Conservation (phyloP, 2,797 vertebrate species). For the Onychomys torridus region DNA sequence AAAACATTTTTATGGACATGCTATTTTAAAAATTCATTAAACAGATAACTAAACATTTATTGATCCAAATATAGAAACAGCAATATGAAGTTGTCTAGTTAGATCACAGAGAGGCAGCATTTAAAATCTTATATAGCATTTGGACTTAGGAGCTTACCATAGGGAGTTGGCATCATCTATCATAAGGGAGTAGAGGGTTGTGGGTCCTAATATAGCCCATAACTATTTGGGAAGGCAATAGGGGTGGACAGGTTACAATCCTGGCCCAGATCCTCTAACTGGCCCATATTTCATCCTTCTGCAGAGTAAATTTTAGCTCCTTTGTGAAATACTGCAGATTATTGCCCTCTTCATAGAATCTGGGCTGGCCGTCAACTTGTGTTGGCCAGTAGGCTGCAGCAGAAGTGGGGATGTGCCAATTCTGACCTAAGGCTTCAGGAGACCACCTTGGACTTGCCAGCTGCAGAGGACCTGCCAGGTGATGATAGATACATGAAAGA, state of each 20-base stretch:
- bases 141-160: not conserved
- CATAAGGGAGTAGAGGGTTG: accelerated
- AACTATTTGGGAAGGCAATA: not conserved
- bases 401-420: not conserved
- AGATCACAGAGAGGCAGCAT: not conserved
- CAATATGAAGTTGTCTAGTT: not conserved
- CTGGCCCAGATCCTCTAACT: not conserved
- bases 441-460: not conserved
- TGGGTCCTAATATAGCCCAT: not conserved
- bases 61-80: conserved; percentile 10
- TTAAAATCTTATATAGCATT: not conserved
- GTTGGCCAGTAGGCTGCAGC: not conserved
- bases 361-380: not conserved
- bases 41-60: not conserved
- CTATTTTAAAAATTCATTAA: conserved; percentile 32
- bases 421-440: not conserved
- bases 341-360: not conserved
- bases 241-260: too few relatives aligned
- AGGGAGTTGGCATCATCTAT: not conserved
- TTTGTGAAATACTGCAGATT: not conserved
- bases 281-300: not conserved
- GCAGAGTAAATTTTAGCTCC: not conserved
- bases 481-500: not conserved
- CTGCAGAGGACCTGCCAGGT: not conserved
- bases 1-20: not conserved